Base-by-base conservation (phyloP, 1,140 invertebrate species). In the Sinella curviseta region DNA sequence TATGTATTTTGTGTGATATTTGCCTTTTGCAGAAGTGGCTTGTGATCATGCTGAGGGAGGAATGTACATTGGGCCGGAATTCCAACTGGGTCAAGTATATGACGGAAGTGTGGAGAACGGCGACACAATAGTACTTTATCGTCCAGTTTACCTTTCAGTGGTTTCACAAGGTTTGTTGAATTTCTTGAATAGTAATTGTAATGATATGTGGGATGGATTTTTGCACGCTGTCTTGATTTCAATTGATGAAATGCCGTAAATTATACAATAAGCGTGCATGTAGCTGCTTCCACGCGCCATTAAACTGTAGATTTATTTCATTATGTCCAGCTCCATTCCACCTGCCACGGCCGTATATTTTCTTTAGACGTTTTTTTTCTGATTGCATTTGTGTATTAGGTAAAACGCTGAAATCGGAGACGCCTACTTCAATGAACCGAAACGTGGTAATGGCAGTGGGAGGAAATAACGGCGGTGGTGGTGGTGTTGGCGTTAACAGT, bases 31-130 rank as follows among this genome's bases (percentile, higher is more conserved):
- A 94, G 93, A 93, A 84, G 89, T 90, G 36, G 92, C 92, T 14
- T 90, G 88, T 74, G 90, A 91, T 26, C 90, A 93, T 82, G 92
- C 94, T 0, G 93, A 94, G 87, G 94, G 93, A 24, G 94, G 94
- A 0, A 91, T 91, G 85, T 94, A 94, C 87, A 92, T 94, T 35
- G 93, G 93, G 26, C 93, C 93, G 0, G 93, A 94, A 86, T 94
- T 95, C 85, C 90, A 94, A 39, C 85, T 94, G 12, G 93, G 93
- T 1, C 92, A 94, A 86, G 94, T 94, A 1, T 95, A 94, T 85
- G 93, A 94, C 86, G 93, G 93, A n/a, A 88, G 88, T 30, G 33
- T 86, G 28, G 84, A 84, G 16, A 85, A 82, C 33, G 89, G 85
- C 76, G 89, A 89, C 80, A 85, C 88, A 1, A 86, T 89, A 14